Evolutionary conservation across 2,888 invertebrate species (phyloP).

Genomic region (Macrosoma leucophasiata): DNA sequence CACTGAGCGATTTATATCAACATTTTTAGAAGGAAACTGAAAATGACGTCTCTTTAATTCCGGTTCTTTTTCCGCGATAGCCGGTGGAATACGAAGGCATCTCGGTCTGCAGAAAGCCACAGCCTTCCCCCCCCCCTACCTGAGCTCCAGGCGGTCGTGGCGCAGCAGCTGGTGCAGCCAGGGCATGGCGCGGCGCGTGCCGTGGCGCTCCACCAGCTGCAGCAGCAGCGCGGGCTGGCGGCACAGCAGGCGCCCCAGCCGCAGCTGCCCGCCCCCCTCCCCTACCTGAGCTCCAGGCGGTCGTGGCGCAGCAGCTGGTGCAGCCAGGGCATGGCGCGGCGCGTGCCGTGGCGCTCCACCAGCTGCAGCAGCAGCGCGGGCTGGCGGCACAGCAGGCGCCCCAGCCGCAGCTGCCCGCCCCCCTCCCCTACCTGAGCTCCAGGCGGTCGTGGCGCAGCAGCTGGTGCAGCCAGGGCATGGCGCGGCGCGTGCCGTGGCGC

Average conservation of each 20-base stretch:
- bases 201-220: constrained; percentile 84
- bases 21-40: too few species aligned
- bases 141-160: constrained; percentile 91
- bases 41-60: too few species aligned
- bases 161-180: constrained; percentile 97
- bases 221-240: constrained; percentile 1
- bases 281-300: constrained; percentile 87
- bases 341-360: constrained; percentile 85
- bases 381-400: constrained; percentile 92
- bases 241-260: constrained; percentile 77
- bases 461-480: constrained; percentile 98
- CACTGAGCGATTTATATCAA: too few species aligned
- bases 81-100: too few species aligned
- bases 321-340: constrained; percentile 95
- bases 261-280: too few species aligned
- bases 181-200: constrained; percentile 95
- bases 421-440: constrained; percentile 86
- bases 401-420: constrained; percentile 87
- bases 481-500: constrained; percentile 90
- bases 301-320: constrained; percentile 86
- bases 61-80: too few species aligned
- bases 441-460: constrained; percentile 94
- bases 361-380: constrained; percentile 95
- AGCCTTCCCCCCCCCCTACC: too few species aligned
- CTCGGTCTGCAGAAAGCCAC: too few species aligned